Percentiles rank a stretch among this genome's conserved stretches.
Evolutionary conservation across 2,113 vertebrate genomes (phyloP).

Genomic region (Coregonus clupeaformis): DNA sequence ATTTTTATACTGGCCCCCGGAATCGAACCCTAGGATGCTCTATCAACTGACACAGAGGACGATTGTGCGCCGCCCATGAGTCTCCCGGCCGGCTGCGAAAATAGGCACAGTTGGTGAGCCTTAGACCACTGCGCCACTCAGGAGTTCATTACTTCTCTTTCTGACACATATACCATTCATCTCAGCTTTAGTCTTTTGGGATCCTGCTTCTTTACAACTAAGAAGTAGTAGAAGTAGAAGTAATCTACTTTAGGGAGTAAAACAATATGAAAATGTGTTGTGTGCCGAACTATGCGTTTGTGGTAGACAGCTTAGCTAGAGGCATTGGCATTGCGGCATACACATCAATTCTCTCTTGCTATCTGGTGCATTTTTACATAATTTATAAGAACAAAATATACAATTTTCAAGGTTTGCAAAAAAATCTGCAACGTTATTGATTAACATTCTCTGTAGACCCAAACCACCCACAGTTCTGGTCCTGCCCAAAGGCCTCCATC

Average conservation of each 20-base stretch:
- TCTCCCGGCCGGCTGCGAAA: too few species aligned
- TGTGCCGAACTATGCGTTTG: neutral
- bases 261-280: neutral
- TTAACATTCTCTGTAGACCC: neutral
- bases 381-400: neutral
- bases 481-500: conserved; percentile 48
- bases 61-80: too few species aligned
- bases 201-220: neutral
- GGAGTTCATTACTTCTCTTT: neutral
- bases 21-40: too few species aligned
- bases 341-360: too few species aligned
- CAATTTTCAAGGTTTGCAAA: neutral
- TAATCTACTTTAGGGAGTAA: neutral
- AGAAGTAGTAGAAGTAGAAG: neutral
- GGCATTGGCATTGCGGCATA: neutral
- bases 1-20: too few species aligned
- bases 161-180: neutral
- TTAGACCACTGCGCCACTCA: too few species aligned
- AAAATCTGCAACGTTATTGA: neutral
- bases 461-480: conserved; percentile 36
- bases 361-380: too few species aligned
- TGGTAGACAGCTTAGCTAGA: neutral
- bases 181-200: too few species aligned
- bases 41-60: too few species aligned
- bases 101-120: too few species aligned